A percentile compares a stretch with the other conserved stretches of the same genome.
phyloP scores from a whole-genome alignment of 2,888 invertebrate genomes.

The Sympetrum striolatum region DNA sequence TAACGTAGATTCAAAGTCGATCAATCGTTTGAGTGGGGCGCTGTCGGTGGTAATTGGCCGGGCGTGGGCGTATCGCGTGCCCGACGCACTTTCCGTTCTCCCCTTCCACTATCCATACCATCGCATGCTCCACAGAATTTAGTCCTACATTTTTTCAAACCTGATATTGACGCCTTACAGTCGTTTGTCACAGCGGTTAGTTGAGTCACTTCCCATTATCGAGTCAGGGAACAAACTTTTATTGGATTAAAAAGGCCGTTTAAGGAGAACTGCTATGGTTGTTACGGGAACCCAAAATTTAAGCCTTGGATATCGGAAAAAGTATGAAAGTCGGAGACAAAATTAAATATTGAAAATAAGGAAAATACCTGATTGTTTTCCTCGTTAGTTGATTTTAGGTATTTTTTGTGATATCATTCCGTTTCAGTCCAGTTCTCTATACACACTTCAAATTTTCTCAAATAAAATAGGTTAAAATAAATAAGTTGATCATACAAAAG shows the following conservation, averaged over 20 bases:
- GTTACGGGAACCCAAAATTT: no score
- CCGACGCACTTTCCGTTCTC: not conserved
- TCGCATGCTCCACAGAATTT: constrained; percentile 12
- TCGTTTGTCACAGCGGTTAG: constrained; percentile 17
- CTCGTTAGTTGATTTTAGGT: no score
- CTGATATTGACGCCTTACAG: constrained; percentile 15
- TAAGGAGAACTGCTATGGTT: not conserved
- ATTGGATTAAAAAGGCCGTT: not conserved
- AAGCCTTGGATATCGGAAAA: no score
- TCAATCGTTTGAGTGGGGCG: not conserved
- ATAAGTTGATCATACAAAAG: no score
- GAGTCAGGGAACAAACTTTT: not conserved
- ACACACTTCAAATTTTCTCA: no score
- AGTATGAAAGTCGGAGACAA: no score
- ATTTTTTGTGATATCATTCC: no score
- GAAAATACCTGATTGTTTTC: no score
- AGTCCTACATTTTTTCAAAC: constrained; percentile 8
- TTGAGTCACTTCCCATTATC: not conserved
- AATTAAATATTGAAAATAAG: no score
- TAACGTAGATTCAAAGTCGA: not conserved
- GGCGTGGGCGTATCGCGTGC: not conserved
- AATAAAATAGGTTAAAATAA: no score
- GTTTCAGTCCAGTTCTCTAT: no score
- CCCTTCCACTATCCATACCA: not conserved
- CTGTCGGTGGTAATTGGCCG: constrained; percentile 11